A percentile compares a stretch with the other conserved stretches of the same genome.
Evolutionary conservation across 2,113 vertebrate genomes (phyloP).

Genomic region (Lamprotornis superbus): DNA sequence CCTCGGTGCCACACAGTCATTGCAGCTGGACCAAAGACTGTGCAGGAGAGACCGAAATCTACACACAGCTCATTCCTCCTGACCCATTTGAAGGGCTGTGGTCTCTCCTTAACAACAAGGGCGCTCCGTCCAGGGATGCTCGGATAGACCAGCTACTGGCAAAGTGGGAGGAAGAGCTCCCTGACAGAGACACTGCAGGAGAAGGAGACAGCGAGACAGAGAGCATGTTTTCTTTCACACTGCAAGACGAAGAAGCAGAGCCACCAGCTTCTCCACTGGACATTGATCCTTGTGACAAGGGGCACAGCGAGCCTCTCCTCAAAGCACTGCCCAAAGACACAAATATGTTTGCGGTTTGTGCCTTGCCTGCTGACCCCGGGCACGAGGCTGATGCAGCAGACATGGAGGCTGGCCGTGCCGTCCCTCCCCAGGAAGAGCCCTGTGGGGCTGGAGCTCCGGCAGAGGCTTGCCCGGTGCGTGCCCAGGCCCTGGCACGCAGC

Average conservation of each 20-base stretch:
- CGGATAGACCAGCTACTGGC: accelerated
- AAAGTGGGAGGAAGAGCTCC: background rate
- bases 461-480: background rate
- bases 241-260: no score
- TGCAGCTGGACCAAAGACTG: no score
- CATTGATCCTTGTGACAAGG: no score
- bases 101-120: background rate
- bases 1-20: accelerated
- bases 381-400: no score
- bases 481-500: background rate
- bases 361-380: no score
- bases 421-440: no score
- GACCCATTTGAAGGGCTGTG: background rate
- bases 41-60: background rate
- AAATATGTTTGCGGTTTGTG: no score
- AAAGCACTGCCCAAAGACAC: no score
- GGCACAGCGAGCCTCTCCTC: no score
- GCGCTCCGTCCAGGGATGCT: accelerated
- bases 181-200: background rate
- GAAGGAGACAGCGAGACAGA: background rate
- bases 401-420: no score
- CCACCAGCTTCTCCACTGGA: no score
- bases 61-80: accelerated
- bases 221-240: accelerated
- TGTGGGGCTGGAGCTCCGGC: no score